Evolutionary conservation across 1,140 invertebrate genomes (phyloP).

Genomic region (Fopius arisanus): DNA sequence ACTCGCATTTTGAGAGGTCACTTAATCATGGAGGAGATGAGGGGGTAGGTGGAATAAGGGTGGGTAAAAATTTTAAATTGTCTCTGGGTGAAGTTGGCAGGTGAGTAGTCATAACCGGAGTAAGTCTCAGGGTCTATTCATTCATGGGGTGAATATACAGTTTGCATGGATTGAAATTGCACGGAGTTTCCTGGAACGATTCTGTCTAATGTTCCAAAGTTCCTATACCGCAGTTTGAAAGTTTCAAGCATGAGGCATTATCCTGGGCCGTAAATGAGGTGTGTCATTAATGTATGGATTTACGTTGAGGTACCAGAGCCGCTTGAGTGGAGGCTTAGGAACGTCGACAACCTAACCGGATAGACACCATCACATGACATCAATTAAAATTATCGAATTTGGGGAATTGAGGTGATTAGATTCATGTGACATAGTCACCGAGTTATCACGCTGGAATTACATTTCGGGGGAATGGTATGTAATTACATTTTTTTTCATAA

Average conservation of each 20-base stretch:
- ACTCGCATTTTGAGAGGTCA: neutral
- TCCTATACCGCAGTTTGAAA: slow-evolving; percentile 31
- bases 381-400: no score
- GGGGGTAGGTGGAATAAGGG: neutral
- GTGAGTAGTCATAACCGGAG: neutral
- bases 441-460: no score
- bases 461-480: no score
- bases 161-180: slow-evolving; percentile 6
- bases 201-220: slow-evolving; percentile 30
- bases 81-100: neutral
- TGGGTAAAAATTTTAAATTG: neutral
- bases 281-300: slow-evolving; percentile 22
- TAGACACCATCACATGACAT: neutral
- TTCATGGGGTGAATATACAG: neutral
- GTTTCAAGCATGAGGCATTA: slow-evolving; percentile 33
- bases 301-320: neutral
- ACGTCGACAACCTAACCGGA: neutral
- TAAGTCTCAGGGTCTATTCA: neutral
- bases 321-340: neutral
- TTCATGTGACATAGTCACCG: no score
- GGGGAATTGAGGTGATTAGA: no score
- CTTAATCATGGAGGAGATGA: neutral
- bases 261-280: slow-evolving; percentile 16
- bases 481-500: no score
- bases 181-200: neutral